Conservation (phyloP, 2,888 invertebrate species). For the Torymus texanus region DNA sequence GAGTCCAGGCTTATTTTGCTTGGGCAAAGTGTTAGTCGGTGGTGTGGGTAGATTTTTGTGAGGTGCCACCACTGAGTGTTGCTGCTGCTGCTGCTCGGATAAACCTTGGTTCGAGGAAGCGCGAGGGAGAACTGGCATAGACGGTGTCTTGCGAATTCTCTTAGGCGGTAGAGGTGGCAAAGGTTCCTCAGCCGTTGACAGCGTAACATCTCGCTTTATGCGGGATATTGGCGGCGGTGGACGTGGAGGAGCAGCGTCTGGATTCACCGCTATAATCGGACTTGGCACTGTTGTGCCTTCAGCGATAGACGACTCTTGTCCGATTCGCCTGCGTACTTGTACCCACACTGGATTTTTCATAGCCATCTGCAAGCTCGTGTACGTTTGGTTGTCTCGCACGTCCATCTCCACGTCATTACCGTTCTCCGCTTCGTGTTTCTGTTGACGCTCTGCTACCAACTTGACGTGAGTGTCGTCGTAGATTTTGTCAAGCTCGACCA, state of each 20-base stretch:
- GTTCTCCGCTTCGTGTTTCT: slow-evolving; percentile 6
- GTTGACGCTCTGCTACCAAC: slow-evolving; percentile 69
- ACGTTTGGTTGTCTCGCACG: slow-evolving; percentile 87
- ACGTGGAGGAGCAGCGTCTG: slow-evolving; percentile 58
- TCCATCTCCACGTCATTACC: slow-evolving; percentile 76
- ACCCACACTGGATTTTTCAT: slow-evolving; percentile 86
- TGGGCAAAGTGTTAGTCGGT: slow-evolving; percentile 75
- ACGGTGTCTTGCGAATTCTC: slow-evolving; percentile 76
- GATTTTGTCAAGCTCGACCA: slow-evolving; percentile 88
- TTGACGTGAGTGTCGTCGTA: slow-evolving; percentile 85
- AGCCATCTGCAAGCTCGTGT: slow-evolving; percentile 89
- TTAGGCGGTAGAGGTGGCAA: slow-evolving; percentile 88
- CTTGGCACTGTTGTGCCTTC: slow-evolving; percentile 60
- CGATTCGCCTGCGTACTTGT: slow-evolving; percentile 65
- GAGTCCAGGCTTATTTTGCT: slow-evolving; percentile 79
- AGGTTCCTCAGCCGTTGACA: slow-evolving; percentile 78
- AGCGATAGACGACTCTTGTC: slow-evolving; percentile 64
- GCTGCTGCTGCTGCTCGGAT: slow-evolving; percentile 42
- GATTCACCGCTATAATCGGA: slow-evolving; percentile 61
- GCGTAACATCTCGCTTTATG: slow-evolving; percentile 74
- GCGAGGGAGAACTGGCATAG: slow-evolving; percentile 70
- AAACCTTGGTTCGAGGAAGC: slow-evolving; percentile 63
- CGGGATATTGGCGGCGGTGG: slow-evolving; percentile 63
- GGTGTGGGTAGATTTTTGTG: slow-evolving; percentile 78
- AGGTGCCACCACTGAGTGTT: slow-evolving; percentile 70